Base-by-base conservation (phyloP, 2,797 vertebrate genomes). In the Hyperoplus lanceolatus region DNA sequence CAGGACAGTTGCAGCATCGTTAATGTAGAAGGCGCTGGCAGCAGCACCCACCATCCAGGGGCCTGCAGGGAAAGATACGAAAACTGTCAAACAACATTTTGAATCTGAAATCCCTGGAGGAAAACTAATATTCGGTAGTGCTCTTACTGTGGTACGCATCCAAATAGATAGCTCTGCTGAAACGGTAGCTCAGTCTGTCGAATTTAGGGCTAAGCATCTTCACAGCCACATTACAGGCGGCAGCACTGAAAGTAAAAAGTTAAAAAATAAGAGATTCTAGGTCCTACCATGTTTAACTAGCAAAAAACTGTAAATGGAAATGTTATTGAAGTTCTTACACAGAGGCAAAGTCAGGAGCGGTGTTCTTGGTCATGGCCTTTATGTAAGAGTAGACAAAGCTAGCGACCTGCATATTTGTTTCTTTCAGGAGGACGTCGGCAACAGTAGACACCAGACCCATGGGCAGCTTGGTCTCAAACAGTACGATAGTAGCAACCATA, bases 331-430 rank as follows among this genome's bases (percentile, higher is more conserved):
- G 78, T 80, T 67, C 96, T 96, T 97, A 98, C 97, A 95, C 57
- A 39, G 84, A 63, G 61, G 90, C 89, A 13, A 91, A 79, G 82
- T 97, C 96, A 45, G 97, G 97, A 38, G 90, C 73, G 48, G 94
- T 94, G 83, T 86, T 96, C 88, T 87, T 96, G 4, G 95, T 93
- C 86, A 97, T 85, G 64, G 94, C 89, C 77, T 96, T 96, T 79
- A 98, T 87, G 79, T 96, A 85, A 29, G 95, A 96, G 85, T 94
- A 96, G 62, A 94, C 87, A 77, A 97, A 97, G 87, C 94, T 96
- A 53, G 91, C 91, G 18, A 97, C 93, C 79, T 97, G 95, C 88
- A 95, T 82, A 78, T 95, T 96, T 0, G 73, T 41, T 83, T 97
- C 96, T 5, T 87, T 94, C 85, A 92, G 71, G 66, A 96, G 78